Conservation (phyloP, 2,113 vertebrate genomes). For the Chionodraco myersi region DNA sequence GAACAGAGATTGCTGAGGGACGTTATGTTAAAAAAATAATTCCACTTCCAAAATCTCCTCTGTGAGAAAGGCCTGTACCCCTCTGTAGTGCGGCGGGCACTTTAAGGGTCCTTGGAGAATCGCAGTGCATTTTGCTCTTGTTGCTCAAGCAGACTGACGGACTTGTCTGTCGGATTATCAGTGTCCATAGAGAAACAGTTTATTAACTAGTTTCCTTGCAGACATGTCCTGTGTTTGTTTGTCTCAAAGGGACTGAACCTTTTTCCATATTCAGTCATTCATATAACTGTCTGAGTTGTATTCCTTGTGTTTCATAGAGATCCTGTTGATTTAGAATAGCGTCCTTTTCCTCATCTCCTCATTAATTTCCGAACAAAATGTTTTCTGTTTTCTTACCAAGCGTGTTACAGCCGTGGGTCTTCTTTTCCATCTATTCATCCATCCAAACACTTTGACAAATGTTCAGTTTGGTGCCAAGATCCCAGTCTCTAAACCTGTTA, state of each 20-base stretch:
- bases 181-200: conserved; percentile 19
- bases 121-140: conserved; percentile 32
- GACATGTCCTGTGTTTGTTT: neutral
- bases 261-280: conserved; percentile 7
- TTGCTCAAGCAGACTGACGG: conserved; percentile 8
- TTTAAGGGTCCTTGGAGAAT: conserved; percentile 12
- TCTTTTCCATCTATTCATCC: conserved; percentile 13
- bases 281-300: neutral
- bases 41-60: conserved; percentile 13
- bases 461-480: neutral
- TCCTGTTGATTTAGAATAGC: conserved; percentile 17
- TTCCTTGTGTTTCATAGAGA: neutral
- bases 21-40: neutral
- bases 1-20: no score
- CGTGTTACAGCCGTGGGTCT: neutral
- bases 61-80: neutral
- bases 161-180: neutral
- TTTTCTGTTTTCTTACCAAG: neutral
- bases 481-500: neutral
- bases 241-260: neutral
- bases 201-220: neutral
- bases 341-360: conserved; percentile 8
- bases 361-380: conserved; percentile 1
- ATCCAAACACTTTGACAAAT: conserved; percentile 9
- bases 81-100: neutral